A percentile compares a stretch with the other conserved stretches of the same genome.
These are phyloP conservation scores for Phymastichus coffea DNA, from an alignment of 1,140 invertebrate genomes.

Conservation along the genomic window DNA sequence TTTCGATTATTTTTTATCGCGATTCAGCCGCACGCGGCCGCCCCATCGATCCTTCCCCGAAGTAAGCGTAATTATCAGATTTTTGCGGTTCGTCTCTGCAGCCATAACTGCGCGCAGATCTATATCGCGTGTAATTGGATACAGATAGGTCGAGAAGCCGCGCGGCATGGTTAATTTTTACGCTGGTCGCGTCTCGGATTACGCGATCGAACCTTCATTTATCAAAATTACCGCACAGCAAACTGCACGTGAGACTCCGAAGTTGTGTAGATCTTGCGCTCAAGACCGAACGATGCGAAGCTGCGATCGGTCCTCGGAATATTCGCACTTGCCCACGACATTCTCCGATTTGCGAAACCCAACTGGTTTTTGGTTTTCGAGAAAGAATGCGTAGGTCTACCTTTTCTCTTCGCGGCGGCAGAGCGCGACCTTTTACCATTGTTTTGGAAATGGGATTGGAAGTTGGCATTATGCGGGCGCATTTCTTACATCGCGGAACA, in stretches of 20 bases:
- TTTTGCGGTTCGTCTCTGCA: conserved; percentile 32
- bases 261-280: neutral
- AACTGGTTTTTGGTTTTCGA: too few species aligned
- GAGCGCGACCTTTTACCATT: neutral
- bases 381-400: too few species aligned
- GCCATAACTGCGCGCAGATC: conserved; percentile 30
- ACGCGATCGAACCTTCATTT: neutral
- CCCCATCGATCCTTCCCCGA: conserved; percentile 2
- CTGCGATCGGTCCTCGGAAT: neutral
- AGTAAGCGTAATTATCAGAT: conserved; percentile 4
- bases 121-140: neutral
- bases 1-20: neutral
- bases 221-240: neutral
- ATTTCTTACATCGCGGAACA: neutral
- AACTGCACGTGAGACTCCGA: too few species aligned
- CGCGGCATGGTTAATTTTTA: neutral
- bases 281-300: too few species aligned
- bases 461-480: neutral
- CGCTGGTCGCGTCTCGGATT: too few species aligned
- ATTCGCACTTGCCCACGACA: too few species aligned
- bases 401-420: neutral
- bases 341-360: neutral
- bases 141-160: neutral
- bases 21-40: too few species aligned
- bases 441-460: neutral